Percentiles rank a stretch among this genome's conserved stretches.
phyloP scores from a whole-genome alignment of 2,797 vertebrate species.

The Rhinichthys osculus region DNA sequence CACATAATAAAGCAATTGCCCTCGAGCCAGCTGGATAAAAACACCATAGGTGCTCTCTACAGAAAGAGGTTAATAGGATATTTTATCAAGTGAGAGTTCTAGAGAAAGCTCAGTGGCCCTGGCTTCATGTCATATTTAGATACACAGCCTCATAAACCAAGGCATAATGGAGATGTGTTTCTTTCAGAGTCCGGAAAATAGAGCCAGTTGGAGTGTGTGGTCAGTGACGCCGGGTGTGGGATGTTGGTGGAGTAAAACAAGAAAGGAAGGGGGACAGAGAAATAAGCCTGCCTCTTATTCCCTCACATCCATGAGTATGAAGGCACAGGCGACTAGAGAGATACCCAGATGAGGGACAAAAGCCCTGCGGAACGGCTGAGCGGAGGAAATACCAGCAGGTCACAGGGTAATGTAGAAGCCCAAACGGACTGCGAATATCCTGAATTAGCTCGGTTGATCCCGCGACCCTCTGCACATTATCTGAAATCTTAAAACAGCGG shows the following conservation, averaged over 20 bases:
- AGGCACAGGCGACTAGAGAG: background rate
- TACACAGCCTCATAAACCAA: slow-evolving; percentile 32
- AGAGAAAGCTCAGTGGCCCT: slow-evolving; percentile 52
- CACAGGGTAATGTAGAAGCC: slow-evolving; percentile 55
- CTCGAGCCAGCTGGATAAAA: slow-evolving; percentile 61
- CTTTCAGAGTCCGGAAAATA: slow-evolving; percentile 32
- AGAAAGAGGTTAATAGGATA: slow-evolving; percentile 73
- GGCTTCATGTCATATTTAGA: slow-evolving; percentile 27
- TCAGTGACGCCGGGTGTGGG: background rate
- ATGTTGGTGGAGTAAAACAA: background rate
- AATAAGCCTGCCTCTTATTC: background rate
- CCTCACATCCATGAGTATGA: background rate
- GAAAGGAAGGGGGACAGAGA: background rate
- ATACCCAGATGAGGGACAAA: slow-evolving; percentile 2
- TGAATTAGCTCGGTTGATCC: slow-evolving; percentile 58
- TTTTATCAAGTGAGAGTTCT: slow-evolving; percentile 68
- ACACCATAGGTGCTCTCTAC: slow-evolving; percentile 64
- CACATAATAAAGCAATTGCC: slow-evolving; percentile 66
- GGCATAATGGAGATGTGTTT: slow-evolving; percentile 53
- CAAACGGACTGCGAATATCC: slow-evolving; percentile 52
- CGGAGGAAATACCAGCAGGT: slow-evolving; percentile 58
- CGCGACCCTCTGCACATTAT: slow-evolving; percentile 54
- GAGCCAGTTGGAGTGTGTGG: background rate
- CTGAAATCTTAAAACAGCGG: slow-evolving; percentile 52
- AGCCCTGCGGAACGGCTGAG: slow-evolving; percentile 1